Base-by-base conservation (phyloP, 2,888 invertebrate species). In the Liodrosophila aerea region DNA sequence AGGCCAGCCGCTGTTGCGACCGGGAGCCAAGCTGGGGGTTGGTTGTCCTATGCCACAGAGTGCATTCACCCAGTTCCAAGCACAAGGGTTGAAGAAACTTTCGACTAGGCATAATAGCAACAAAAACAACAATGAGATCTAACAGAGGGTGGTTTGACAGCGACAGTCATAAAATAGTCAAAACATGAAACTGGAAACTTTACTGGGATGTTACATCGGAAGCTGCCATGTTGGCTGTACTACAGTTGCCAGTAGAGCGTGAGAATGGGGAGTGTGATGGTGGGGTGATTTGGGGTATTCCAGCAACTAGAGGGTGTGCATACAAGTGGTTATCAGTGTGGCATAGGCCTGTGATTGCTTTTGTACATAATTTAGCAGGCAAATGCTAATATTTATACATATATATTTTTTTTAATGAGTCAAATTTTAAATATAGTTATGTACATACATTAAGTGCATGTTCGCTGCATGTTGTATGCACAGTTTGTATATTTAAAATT, bases 291-390 rank as follows among this genome's bases (percentile, higher is more conserved):
- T 22, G 22, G 27, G 9, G 30, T 30, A 18, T 13, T 41, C 39
- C 39, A 29, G n/a, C 29, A 34, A 16, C 34, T 56, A 36, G 59
- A 31, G 52, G 37, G 29, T 53, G 69, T 53, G 76, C 77, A 76
- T 68, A 83, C 77, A 78, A 78, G 81, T 78, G 77, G 77, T 81
- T 78, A 81, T 84, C 76, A 76, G 60, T 65, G 64, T 65, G 52
- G 37, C 54, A 53, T 51, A 30, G 39, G 56, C 34, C 31, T 44
- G 27, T 31, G 44, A 43, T 39, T 47, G 61, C 11, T 59, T 58
- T 29, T 50, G 36, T 33, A 33, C 57, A 62, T 62, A 63, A 73
- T 65, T 64, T 70, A 65, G 70, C 65, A 67, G 61, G 65, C 67
- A 64, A 22, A 22, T 22, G 5, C 22, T 22, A 22, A 4, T 22